Conservation (phyloP, 1,140 invertebrate species). For the Trinorchestia longiramus region DNA sequence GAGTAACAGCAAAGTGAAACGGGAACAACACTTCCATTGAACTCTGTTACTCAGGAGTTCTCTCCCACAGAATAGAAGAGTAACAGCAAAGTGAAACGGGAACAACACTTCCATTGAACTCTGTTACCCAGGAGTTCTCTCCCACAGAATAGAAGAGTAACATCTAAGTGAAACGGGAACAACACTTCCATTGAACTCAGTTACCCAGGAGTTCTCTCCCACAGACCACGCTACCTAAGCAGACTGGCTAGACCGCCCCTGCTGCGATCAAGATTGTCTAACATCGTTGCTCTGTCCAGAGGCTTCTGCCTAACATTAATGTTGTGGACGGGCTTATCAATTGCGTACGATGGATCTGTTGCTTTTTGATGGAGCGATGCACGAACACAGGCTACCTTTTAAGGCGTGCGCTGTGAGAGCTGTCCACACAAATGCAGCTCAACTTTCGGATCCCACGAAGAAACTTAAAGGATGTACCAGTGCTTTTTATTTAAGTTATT, state of each 20-base stretch:
- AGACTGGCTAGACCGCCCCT: neutral
- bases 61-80: no score
- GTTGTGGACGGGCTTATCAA: slow-evolving; percentile 48
- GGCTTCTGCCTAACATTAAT: neutral
- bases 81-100: no score
- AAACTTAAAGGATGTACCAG: neutral
- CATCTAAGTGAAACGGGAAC: neutral
- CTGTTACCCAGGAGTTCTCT: no score
- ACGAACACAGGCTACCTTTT: neutral
- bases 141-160: no score
- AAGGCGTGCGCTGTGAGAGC: neutral
- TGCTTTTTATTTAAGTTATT: neutral
- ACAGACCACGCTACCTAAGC: neutral
- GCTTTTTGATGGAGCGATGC: slow-evolving; percentile 18
- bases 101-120: no score
- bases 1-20: no score
- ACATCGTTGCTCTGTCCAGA: neutral
- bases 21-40: no score
- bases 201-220: neutral
- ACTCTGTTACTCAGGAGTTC: no score
- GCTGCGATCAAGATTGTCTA: slow-evolving; percentile 23
- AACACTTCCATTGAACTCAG: neutral
- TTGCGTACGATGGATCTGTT: slow-evolving; percentile 26
- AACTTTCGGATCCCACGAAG: neutral
- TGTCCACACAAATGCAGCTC: neutral